These are phyloP conservation scores for Cataglyphis albicans DNA, from an alignment of 2,888 invertebrate species.

Conservation along the genomic window DNA sequence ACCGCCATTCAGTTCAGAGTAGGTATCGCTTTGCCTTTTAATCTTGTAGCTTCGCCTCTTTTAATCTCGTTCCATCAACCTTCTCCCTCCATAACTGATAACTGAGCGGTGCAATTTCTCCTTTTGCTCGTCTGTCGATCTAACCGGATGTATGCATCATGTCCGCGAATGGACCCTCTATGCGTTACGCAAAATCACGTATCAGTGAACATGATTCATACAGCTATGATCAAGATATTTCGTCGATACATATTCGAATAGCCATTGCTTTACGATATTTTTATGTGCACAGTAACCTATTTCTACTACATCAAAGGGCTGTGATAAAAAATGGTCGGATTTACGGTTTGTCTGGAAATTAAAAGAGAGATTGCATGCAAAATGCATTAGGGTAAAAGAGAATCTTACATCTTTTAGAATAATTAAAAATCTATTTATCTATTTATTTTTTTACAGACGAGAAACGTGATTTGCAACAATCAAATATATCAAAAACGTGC, in stretches of 20 bases:
- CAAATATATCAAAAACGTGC: not conserved
- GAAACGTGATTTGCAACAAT: not conserved
- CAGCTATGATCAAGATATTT: slow-evolving; percentile 23
- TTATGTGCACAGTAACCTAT: not conserved
- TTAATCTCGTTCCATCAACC: slow-evolving; percentile 80
- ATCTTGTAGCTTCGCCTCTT: slow-evolving; percentile 80
- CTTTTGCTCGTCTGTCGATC: slow-evolving; percentile 67
- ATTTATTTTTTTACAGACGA: not conserved
- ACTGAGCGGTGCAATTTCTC: slow-evolving; percentile 76
- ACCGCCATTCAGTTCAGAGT: slow-evolving; percentile 63
- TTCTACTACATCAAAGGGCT: not conserved
- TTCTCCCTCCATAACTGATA: slow-evolving; percentile 53
- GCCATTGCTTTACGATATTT: slow-evolving; percentile 25
- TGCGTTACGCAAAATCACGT: slow-evolving; percentile 21
- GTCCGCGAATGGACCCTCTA: slow-evolving; percentile 31
- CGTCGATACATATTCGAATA: slow-evolving; percentile 18
- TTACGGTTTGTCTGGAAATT: not conserved
- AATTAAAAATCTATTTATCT: slow-evolving; percentile 1
- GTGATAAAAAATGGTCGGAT: not conserved
- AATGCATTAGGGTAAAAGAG: not conserved
- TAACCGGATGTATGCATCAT: slow-evolving; percentile 41
- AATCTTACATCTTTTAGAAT: not conserved
- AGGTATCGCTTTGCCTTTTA: slow-evolving; percentile 79
- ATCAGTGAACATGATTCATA: not conserved
- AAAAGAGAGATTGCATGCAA: slow-evolving; percentile 1